Evolutionary conservation across 1,140 invertebrate genomes (phyloP).

Genomic region (Orius laevigatus): DNA sequence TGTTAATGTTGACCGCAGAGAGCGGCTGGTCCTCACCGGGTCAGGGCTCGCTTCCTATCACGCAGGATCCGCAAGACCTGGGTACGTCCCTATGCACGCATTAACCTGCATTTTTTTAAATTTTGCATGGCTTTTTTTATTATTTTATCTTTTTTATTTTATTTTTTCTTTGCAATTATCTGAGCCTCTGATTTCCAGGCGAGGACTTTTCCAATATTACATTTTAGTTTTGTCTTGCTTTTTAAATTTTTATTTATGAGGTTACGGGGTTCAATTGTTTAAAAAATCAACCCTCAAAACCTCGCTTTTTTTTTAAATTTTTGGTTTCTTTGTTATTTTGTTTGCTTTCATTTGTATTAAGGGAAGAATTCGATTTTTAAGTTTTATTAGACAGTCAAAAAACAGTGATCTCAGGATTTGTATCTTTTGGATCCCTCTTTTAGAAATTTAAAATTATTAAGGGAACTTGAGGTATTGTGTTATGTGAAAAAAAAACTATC

Average conservation of each 20-base stretch:
- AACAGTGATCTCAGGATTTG: too few relatives aligned
- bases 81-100: constrained; percentile 10
- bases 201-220: too few relatives aligned
- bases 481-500: too few relatives aligned
- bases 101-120: not conserved
- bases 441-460: too few relatives aligned
- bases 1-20: not conserved
- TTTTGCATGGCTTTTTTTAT: not conserved
- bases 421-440: too few relatives aligned
- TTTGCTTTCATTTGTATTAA: too few relatives aligned
- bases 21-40: constrained; percentile 9
- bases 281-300: not conserved
- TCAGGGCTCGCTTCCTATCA: constrained; percentile 7
- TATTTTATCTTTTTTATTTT: not conserved
- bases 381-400: too few relatives aligned
- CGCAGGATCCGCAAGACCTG: constrained; percentile 13
- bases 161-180: not conserved
- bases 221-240: not conserved
- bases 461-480: too few relatives aligned
- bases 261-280: too few relatives aligned
- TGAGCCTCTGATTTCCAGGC: not conserved
- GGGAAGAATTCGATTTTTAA: too few relatives aligned
- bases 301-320: constrained; percentile 10
- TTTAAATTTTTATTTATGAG: not conserved
- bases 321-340: too few relatives aligned